A percentile compares a stretch with the other conserved stretches of the same genome.
Conservation (phyloP, 2,113 vertebrate species). For the Labeo catla region DNA sequence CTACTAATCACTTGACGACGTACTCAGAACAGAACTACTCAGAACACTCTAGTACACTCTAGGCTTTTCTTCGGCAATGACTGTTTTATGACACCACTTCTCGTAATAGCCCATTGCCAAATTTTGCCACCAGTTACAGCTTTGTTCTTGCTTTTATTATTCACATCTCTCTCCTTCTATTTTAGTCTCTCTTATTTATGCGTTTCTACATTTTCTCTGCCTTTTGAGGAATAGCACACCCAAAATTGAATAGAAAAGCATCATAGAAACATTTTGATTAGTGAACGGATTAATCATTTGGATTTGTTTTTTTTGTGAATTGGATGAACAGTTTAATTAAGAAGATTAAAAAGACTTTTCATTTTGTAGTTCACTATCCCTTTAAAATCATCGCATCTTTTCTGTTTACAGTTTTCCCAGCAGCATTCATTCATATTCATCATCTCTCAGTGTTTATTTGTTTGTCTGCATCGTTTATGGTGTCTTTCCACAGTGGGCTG, state of each 20-base stretch:
- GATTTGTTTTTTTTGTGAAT: background rate
- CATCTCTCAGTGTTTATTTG: background rate
- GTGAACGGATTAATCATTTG: background rate
- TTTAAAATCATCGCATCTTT: background rate
- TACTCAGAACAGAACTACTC: background rate
- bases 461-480: background rate
- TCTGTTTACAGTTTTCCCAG: background rate
- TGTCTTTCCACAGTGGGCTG: conserved; percentile 1
- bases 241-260: background rate
- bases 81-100: background rate
- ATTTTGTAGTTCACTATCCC: background rate
- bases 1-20: no score
- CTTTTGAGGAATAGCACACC: background rate
- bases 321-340: background rate
- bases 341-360: background rate
- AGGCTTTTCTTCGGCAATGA: background rate
- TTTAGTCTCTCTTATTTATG: background rate
- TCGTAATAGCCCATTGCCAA: background rate
- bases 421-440: background rate
- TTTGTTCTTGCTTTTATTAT: background rate
- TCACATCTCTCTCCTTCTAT: background rate
- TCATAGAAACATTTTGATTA: background rate
- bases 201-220: background rate
- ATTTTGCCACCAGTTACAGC: background rate
- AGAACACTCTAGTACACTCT: background rate